Base-by-base conservation (phyloP, 2,888 invertebrate species). In the Drosophila colorata region DNA sequence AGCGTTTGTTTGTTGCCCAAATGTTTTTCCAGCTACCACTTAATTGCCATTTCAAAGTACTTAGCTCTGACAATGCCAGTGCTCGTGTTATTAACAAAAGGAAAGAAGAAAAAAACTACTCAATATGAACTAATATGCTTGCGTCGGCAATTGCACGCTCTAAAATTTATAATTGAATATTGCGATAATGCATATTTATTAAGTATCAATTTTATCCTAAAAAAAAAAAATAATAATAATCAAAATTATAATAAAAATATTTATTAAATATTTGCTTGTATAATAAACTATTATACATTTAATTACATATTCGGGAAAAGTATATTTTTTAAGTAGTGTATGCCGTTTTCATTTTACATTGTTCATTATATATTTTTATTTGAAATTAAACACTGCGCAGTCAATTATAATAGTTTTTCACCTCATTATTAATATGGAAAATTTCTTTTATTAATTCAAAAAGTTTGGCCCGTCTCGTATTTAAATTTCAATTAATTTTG, bases 1-100 rank as follows among this genome's bases (percentile, higher is more conserved):
- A 51, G 43, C 60, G 47, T 13, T 49, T 23, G 53, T 20, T 59
- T 49, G 52, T 51, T 47, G 53, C 47, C 63, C 37, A 31, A 80
- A 80, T 71, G 66, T 63, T 81, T 75, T 82, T 77, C 61, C 67
- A 63, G 78, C 74, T 52, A 59, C 43, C 75, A 87, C 78, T 78
- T 81, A 87, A 82, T 82, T 78, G 82, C 72, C 85, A 69, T 72
- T 57, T 69, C 64, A 81, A 72, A 85, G 66, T 68, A 65, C 80
- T 72, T 56, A 56, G 41, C 69, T 60, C 47, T 63, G 69, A 76
- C 69, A 86, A 73, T 65, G 69, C 73, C 76, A 73, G 56, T 65
- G 65, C 51, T 64, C 65, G 70, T 74, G 67, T 47, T 66, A 44
- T 53, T 38, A 23, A 13, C 35, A 49, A 38, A 18, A 61, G 41